Evolutionary conservation across 2,113 vertebrate species (phyloP).

Genomic region (Phalacrocorax carbo): DNA sequence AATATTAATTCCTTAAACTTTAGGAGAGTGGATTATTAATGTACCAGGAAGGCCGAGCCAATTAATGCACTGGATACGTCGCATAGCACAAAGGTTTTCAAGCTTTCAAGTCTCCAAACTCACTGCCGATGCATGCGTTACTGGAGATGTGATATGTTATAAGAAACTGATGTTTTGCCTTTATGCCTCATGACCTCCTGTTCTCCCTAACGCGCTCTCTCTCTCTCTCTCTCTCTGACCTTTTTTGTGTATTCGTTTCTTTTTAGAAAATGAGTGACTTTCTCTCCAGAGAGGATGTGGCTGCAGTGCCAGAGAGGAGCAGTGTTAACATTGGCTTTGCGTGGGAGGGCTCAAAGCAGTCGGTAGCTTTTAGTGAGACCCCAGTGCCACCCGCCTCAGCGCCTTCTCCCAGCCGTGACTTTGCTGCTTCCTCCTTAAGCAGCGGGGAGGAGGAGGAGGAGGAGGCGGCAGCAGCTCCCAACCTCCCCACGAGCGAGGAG

Average conservation of each 20-base stretch:
- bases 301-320: slow-evolving; percentile 68
- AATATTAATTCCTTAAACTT: neutral
- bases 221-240: slow-evolving; percentile 50
- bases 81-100: neutral
- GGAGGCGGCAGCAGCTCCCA: slow-evolving; percentile 18
- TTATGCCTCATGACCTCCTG: slow-evolving; percentile 16
- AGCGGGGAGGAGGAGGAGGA: slow-evolving; percentile 63
- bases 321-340: slow-evolving; percentile 55
- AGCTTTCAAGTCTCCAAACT: neutral
- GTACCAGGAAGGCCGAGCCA: neutral
- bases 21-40: neutral
- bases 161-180: slow-evolving; percentile 14
- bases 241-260: slow-evolving; percentile 74
- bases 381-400: slow-evolving; percentile 38
- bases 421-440: slow-evolving; percentile 60
- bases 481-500: slow-evolving; percentile 47
- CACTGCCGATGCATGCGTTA: neutral
- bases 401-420: slow-evolving; percentile 49
- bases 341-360: slow-evolving; percentile 64
- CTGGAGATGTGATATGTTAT: neutral
- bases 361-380: slow-evolving; percentile 66
- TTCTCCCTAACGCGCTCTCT: slow-evolving; percentile 61
- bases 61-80: neutral
- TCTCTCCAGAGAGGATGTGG: slow-evolving; percentile 72
- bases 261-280: slow-evolving; percentile 77